Evolutionary conservation across 2,797 vertebrate species (phyloP).

Genomic region (Scomberomorus guttatus): DNA sequence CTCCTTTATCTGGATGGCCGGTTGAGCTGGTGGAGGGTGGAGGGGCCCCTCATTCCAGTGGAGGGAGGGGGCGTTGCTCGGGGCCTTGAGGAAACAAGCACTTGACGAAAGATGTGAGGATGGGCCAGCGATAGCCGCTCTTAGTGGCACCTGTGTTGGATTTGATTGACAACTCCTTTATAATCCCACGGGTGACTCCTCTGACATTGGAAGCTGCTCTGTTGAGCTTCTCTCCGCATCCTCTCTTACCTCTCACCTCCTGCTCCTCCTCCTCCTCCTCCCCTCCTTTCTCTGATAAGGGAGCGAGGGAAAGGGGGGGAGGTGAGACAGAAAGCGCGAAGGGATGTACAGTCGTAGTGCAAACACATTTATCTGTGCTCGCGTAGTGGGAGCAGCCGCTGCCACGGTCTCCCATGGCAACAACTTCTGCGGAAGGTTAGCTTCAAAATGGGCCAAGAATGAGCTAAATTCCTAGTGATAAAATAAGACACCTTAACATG

Average conservation of each 20-base stretch:
- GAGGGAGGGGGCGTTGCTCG: constrained; percentile 9
- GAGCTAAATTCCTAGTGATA: constrained; percentile 75
- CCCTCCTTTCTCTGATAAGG: constrained; percentile 52
- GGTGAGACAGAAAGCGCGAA: constrained; percentile 37
- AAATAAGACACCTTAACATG: constrained; percentile 76
- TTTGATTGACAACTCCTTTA: constrained; percentile 72
- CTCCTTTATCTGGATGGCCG: constrained; percentile 73
- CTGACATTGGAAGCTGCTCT: constrained; percentile 42
- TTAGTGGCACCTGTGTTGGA: constrained; percentile 34
- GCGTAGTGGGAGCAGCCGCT: constrained; percentile 67
- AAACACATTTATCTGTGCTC: constrained; percentile 76
- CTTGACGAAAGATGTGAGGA: constrained; percentile 55
- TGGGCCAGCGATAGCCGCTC: constrained; percentile 21
- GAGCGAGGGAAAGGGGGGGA: constrained; percentile 21
- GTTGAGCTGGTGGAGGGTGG: constrained; percentile 45
- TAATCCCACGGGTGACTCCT: constrained; percentile 37
- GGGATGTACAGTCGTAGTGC: constrained; percentile 49
- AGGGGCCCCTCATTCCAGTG: constrained; percentile 57
- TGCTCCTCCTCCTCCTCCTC: constrained; percentile 20
- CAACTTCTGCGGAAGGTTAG: constrained; percentile 80
- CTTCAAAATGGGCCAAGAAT: constrained; percentile 70
- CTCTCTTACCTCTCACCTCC: constrained; percentile 25
- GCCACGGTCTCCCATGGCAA: constrained; percentile 74
- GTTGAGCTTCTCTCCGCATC: constrained; percentile 43
- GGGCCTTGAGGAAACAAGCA: constrained; percentile 57